Base-by-base conservation (phyloP, 1,140 invertebrate genomes). In the Cotesia glomerata region DNA sequence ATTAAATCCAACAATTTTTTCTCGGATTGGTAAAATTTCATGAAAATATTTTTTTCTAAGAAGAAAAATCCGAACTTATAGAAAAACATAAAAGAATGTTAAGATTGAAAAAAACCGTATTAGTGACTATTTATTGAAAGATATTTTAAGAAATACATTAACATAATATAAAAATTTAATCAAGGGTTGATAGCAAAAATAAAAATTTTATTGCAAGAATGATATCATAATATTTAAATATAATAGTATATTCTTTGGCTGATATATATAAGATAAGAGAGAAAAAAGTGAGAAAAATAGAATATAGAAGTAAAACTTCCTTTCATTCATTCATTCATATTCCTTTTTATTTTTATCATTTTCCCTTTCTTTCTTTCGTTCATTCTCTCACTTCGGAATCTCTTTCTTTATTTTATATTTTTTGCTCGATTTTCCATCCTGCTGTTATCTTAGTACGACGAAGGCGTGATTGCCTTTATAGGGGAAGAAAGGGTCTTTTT, bases 401-500 rank as follows among this genome's bases (percentile, higher is more conserved):
- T 69, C 59, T 73, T 58, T 52, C 62, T 35, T 71, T 64, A 59
- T 26, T 65, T 56, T 54, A 34, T 52, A 62, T 70, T 66, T 69
- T 65, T 56, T 59, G 18, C 16, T n/a, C 77, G 72, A 78, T 78
- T 80, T 79, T 79, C 81, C 82, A 84, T 85, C 85, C 82, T 80
- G 74, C 78, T 76, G 84, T 85, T 85, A 85, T 86, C 83, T 86
- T 79, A 77, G 79, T 77, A 76, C 78, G 81, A 80, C 82, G 82
- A 86, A 85, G 83, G 84, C 84, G 81, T 86, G 85, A 86, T 86
- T 86, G 84, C 84, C 84, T 86, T 86, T 86, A 86, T 86, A 82
- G 84, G 84, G 84, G 83, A 86, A 85, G 84, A 86, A 86, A 86
- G 84, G 83, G 83, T 86, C 84, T 82, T 86, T 58, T 86, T 83